Evolutionary conservation across 2,888 invertebrate genomes (phyloP).

Genomic region (Byasa hedistus): DNA sequence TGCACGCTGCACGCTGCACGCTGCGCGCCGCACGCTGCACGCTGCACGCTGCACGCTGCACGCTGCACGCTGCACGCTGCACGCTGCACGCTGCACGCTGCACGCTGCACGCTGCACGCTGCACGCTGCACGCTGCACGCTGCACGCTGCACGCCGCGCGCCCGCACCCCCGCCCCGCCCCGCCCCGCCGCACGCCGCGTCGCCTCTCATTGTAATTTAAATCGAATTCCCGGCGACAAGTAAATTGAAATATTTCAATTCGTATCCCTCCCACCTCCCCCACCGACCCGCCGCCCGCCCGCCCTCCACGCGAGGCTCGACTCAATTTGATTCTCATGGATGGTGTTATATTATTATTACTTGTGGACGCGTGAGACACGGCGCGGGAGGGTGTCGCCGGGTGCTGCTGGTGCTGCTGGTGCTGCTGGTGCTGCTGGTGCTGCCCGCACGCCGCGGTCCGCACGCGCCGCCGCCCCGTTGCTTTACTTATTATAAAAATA

Average conservation of each 20-base stretch:
- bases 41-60: too few species aligned
- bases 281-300: conserved; percentile 61
- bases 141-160: too few species aligned
- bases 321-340: conserved; percentile 22
- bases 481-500: too few species aligned
- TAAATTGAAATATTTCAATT: conserved; percentile 79
- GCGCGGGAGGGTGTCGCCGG: neutral
- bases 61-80: too few species aligned
- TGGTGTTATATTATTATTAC: conserved; percentile 20
- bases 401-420: neutral
- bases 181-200: conserved; percentile 33
- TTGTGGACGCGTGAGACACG: conserved; percentile 2
- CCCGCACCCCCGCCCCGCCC: conserved; percentile 28
- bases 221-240: conserved; percentile 75
- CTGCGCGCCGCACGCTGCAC: too few species aligned
- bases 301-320: conserved; percentile 10
- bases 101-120: too few species aligned
- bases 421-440: too few species aligned
- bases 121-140: too few species aligned
- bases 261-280: conserved; percentile 53
- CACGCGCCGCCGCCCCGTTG: too few species aligned
- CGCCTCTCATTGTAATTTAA: conserved; percentile 75
- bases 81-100: too few species aligned
- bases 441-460: too few species aligned
- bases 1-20: too few species aligned